Evolutionary conservation across 1,140 invertebrate genomes (phyloP), one percentile per base, ranked within the genome.

Genomic region (Thrips palmi): DNA sequence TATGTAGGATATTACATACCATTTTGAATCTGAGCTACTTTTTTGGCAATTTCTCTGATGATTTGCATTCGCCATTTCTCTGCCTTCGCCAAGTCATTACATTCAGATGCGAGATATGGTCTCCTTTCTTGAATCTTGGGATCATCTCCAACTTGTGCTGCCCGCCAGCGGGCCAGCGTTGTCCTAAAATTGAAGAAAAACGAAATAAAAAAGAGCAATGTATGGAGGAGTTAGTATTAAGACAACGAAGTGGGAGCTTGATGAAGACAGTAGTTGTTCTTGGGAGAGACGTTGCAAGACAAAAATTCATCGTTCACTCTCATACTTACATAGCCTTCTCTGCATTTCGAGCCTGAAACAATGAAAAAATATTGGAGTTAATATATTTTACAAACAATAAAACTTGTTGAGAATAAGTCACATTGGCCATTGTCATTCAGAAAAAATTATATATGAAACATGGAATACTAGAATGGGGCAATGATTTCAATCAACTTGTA

Each of bases 1-100:
- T 14, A 8, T 14, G 7, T 33, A 33, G 7, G 6, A 42, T 17
- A 15, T 17, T 10, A 38, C 27, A 45, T 58, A 80, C 77, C 78
- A 67, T 97, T 97, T 59, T 99, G 94, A 55, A 98, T 99, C 59
- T 96, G 87, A 12, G 93, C 81, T n/a, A 99, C 93, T 67, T 98
- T 98, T 51, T 92, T 88, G 0, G 92, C 87, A 25, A 98, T 83
- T 64, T 98, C 94, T 42, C 91, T 64, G 33, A 97, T 91, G 40
- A 97, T 93, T 57, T 97, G 88, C 56, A 88, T 68, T 49, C 93
- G 67, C 77, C 87, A 97, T 64, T 91, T 93, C 52, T 97, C 89
- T 33, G 84, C 84, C 55, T 89, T 81, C 32, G 71, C 71, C 8
- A 97, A 56, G 58, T 88, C 82, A 50, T 75, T 74, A 58, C 91